Evolutionary conservation across 2,113 vertebrate genomes (phyloP), one percentile per base, ranked within the genome.

Genomic region (Microtus richardsoni): DNA sequence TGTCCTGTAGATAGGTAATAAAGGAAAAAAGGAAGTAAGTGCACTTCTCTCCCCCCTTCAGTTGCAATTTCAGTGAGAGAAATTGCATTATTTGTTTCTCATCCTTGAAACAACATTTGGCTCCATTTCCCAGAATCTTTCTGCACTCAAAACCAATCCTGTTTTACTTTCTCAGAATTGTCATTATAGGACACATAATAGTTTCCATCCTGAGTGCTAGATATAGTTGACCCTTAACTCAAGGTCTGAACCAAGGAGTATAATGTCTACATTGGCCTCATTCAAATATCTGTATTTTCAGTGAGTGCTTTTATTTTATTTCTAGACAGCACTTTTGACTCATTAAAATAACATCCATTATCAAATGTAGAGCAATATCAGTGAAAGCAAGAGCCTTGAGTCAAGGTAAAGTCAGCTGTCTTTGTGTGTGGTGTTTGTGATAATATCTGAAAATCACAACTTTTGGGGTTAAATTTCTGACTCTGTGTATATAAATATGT

Each of bases 161-260:
- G 28, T 13, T 44, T 17, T 1, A 68, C 9, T 83, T 62, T 79
- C 47, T 88, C 36, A 58, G 24, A 79, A 36, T 13, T 47, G 7
- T 52, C 70, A 49, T 70, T 75, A 87, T 41, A 12, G 75, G 13
- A 16, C 14, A 62, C 4, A 58, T 14, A 70, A 26, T 89, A 21
- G n/a, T 26, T 5, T 2, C 41, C 30, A 12, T 30, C 33, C 28
- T n/a, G 11, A 90, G 13, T 10, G 9, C 19, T 33, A 2, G 8
- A 41, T 10, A 12, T n/a, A 58, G 1, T 3, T 70, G 33, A n/a
- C 0, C 6, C 2, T 1, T 0, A 41, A 1, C 12, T 64, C 5
- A 26, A 93, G 1, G 5, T 58, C 19, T 77, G 49, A 89, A 44
- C 14, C 5, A 16, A 21, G 33, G 5, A 22, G 64, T 49, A n/a